Evolutionary conservation across 2,888 invertebrate genomes (phyloP), one percentile per base, ranked within the genome.

Genomic region (Brachylomia viminalis): DNA sequence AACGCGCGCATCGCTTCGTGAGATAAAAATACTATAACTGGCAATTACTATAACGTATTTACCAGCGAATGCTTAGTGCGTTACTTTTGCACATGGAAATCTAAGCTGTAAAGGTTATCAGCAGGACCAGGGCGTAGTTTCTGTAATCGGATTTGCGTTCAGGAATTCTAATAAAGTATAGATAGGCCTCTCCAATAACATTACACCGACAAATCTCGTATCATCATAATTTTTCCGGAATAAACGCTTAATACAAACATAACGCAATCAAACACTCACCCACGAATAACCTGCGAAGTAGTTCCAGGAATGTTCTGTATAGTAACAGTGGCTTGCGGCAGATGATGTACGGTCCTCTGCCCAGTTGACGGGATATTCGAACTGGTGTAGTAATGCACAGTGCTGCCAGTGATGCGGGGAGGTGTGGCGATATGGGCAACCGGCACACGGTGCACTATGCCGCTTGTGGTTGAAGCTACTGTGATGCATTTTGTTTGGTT

Each of bases 401-500:
- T 96, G 80, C 94, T 94, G 80, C 94, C 95, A 0, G 95, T 92
- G 78, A 94, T 91, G 65, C 95, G 94, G 0, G 95, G 94, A 13
- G 95, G 92, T 0, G 93, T 88, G 0, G 95, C 92, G 1, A 96
- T 88, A 75, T 96, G 96, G 0, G 96, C 95, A 0, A 96, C 95
- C 0, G 96, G 96, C 33, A 96, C 96, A 67, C 95, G 94, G 86
- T 96, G 96, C 0, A 96, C 90, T 95, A 96, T 94, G 0, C 96
- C 96, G 56, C 95, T 95, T 0, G 96, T 95, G 0, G 96, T 96
- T 0, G 96, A 96, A 0, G 96, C 95, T 6, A 96, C 96, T 1
- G 96, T 96, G 78, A 96, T 96, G 88, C 96, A 96, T 72, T 96
- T 96, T 0, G 94, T 95, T 80, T 94, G 95, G 68, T 93, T 93